These are phyloP conservation scores for Oncorhynchus masou DNA, from an alignment of 2,113 vertebrate genomes.

Conservation along the genomic window DNA sequence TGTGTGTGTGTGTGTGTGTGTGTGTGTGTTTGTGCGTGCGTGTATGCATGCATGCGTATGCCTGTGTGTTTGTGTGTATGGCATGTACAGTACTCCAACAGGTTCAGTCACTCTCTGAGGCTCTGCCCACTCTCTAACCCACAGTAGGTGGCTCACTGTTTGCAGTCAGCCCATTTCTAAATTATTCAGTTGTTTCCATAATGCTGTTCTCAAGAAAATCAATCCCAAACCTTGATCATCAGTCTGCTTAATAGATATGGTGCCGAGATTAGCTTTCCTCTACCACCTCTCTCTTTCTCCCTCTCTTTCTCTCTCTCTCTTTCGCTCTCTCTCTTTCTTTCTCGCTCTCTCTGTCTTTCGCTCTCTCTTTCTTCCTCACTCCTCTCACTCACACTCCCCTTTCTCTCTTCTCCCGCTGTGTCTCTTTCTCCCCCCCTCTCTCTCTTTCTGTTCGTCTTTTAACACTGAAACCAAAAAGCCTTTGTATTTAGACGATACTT, in stretches of 20 bases:
- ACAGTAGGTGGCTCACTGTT: conserved; percentile 55
- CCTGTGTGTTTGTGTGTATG: neutral
- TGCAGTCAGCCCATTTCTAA: conserved; percentile 60
- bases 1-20: neutral
- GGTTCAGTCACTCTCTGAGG: conserved; percentile 3
- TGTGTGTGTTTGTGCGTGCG: neutral
- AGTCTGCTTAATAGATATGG: conserved; percentile 43
- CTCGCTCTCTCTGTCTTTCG: too few relatives aligned
- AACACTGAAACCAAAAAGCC: too few relatives aligned
- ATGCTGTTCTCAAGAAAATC: conserved; percentile 36
- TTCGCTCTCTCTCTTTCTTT: too few relatives aligned
- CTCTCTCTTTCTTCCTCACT: too few relatives aligned
- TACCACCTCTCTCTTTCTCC: too few relatives aligned
- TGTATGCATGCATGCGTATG: too few relatives aligned
- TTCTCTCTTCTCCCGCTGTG: too few relatives aligned
- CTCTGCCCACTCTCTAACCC: conserved; percentile 51
- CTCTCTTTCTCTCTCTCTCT: too few relatives aligned
- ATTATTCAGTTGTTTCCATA: conserved; percentile 65
- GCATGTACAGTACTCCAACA: conserved; percentile 6
- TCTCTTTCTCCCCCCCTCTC: too few relatives aligned
- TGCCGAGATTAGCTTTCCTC: conserved; percentile 27
- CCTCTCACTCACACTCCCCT: too few relatives aligned
- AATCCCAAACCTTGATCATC: conserved; percentile 45
- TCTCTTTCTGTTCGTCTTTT: too few relatives aligned
- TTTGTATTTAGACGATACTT: too few relatives aligned